Percentiles rank a stretch among this genome's conserved stretches.
phyloP scores from a whole-genome alignment of 2,888 invertebrate species.

The Hermaeophaga mercurialis region DNA sequence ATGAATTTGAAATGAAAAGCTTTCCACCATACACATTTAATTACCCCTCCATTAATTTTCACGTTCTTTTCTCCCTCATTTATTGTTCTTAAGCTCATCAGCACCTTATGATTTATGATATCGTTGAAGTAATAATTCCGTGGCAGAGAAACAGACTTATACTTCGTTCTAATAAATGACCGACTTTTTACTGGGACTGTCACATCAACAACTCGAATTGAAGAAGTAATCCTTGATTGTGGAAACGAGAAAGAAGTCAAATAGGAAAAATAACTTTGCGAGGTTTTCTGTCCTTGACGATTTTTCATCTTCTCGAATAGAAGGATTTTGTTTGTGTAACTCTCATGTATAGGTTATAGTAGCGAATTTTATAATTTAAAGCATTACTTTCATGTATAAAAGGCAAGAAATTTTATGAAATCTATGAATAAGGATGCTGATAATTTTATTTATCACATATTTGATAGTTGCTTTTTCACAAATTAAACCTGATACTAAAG shows the following conservation, averaged over 20 bases:
- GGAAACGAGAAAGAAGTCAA: slow-evolving; percentile 29
- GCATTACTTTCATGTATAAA: no score
- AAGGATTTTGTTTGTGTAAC: slow-evolving; percentile 2
- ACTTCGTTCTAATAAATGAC: slow-evolving; percentile 33
- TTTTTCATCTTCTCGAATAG: slow-evolving; percentile 9
- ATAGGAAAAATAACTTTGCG: slow-evolving; percentile 17
- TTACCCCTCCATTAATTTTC: slow-evolving; percentile 23
- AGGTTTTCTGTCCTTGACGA: slow-evolving; percentile 14
- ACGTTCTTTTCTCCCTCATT: slow-evolving; percentile 20
- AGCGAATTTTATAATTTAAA: no score
- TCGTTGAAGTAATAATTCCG: slow-evolving; percentile 41
- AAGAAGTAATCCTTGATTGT: slow-evolving; percentile 33
- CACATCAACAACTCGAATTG: slow-evolving; percentile 44
- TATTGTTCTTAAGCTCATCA: slow-evolving; percentile 30
- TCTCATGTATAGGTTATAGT: no score
- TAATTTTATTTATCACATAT: no score
- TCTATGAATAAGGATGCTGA: no score
- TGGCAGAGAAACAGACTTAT: slow-evolving; percentile 25
- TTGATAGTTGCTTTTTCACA: no score
- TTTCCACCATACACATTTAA: slow-evolving; percentile 25
- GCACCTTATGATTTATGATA: slow-evolving; percentile 39
- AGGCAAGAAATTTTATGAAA: no score
- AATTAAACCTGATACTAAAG: no score
- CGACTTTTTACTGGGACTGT: slow-evolving; percentile 32
- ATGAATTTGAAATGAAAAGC: slow-evolving; percentile 26